Base-by-base conservation (phyloP, 2,113 vertebrate species). In the Caloenas nicobarica region DNA sequence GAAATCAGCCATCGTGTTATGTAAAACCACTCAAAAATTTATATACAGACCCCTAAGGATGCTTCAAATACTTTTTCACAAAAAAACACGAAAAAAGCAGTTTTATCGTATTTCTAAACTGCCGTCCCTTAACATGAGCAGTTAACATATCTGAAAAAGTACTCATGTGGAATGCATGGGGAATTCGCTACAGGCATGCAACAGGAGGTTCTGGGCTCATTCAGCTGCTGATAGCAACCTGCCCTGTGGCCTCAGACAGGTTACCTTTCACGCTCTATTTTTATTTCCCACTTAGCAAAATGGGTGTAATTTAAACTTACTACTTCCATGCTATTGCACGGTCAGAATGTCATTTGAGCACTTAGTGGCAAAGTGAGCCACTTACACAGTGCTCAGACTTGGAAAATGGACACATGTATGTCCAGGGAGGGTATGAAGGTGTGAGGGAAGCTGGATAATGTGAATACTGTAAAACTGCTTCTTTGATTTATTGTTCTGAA, bases 41-140 rank as follows among this genome's bases (percentile, higher is more conserved):
- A 36, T 11, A 16, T 14, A 50, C 3, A 70, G 19, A 24, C 8
- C 8, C 33, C 79, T 24, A 56, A 38, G 16, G 78, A 53, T 42
- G 38, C 4, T 87, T 83, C 36, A 40, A 57, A n/a, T 84, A 36
- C 15, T 18, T 51, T 73, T 70, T 57, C 34, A 58, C 23, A 16
- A 13, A 19, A 51, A 77, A 33, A 31, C 11, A 1, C 2, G 1
- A 6, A n/a, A 48, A 66, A 48, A 21, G 0, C 5, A 23, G 2
- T 34, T 91, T 64, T 73, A 16, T 48, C 7, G 0, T 38, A 57
- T 56, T 74, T 86, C 48, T 79, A 71, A 91, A 68, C 4, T 60
- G 17, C 64, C 64, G 13, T 40, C 16, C 29, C 16, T 54, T 65
- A 65, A 38, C 2, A 16, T 23, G 40, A 94, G 64, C 5, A 40